These are phyloP conservation scores for Thalassarche chlororhynchos DNA, from an alignment of 2,113 vertebrate species.

Conservation along the genomic window DNA sequence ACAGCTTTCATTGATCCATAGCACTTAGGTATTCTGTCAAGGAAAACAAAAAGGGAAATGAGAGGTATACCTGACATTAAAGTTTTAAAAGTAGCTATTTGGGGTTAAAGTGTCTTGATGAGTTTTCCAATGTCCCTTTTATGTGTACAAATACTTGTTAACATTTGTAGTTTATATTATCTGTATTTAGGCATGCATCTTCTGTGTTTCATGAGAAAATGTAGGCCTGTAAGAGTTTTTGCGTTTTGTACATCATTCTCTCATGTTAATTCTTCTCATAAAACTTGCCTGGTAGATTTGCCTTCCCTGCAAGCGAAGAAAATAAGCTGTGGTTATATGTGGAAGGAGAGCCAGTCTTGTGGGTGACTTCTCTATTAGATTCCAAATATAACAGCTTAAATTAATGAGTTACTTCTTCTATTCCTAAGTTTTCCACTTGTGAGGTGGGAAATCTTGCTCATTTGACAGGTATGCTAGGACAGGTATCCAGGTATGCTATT, in stretches of 20 bases:
- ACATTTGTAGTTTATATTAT: background rate
- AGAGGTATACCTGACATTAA: background rate
- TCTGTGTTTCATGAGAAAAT: background rate
- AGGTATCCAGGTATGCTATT: background rate
- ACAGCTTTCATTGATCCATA: background rate
- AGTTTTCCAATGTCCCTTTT: background rate
- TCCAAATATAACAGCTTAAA: background rate
- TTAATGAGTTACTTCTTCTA: background rate
- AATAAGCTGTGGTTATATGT: background rate
- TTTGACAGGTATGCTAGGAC: background rate
- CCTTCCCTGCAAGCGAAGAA: background rate
- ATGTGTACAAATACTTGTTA: background rate
- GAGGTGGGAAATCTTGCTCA: background rate
- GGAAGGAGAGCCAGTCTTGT: background rate
- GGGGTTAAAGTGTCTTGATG: background rate
- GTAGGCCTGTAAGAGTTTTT: background rate
- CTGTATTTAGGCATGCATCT: background rate
- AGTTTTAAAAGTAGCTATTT: background rate
- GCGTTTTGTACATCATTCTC: background rate
- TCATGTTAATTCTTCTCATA: background rate
- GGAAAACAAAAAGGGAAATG: background rate
- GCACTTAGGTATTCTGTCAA: background rate
- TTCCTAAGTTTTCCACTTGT: background rate
- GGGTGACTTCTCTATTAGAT: background rate
- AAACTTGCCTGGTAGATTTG: background rate